phyloP scores from a whole-genome alignment of 2,113 vertebrate genomes.

The Micromys minutus region DNA sequence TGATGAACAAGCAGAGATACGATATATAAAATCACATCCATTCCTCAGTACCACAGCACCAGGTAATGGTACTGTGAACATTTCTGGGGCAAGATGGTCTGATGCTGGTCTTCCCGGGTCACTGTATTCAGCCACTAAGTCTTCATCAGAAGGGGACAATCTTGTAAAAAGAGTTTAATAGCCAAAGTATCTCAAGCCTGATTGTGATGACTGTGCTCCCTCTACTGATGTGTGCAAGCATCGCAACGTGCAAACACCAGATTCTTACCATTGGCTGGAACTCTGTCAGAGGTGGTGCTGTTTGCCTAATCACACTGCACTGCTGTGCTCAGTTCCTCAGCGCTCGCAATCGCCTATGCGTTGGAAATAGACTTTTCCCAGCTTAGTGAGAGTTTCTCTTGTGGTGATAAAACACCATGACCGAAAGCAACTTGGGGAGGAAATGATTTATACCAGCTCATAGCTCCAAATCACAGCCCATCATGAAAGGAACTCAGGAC shows the following conservation, averaged over 20 bases:
- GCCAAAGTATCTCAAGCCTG: background rate
- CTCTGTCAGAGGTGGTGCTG: background rate
- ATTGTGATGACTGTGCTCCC: conserved; percentile 46
- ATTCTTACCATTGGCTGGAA: background rate
- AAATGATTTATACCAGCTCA: background rate
- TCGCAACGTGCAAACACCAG: background rate
- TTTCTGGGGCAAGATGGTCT: background rate
- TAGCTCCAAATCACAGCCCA: background rate
- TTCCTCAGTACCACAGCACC: background rate
- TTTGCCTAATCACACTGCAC: background rate
- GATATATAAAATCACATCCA: background rate
- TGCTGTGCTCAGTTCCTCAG: background rate
- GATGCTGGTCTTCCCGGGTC: background rate
- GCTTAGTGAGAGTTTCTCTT: background rate
- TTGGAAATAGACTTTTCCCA: background rate
- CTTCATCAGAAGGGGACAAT: background rate
- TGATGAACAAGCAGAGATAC: background rate
- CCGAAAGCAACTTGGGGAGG: background rate
- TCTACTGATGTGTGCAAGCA: conserved; percentile 42
- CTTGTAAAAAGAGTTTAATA: background rate
- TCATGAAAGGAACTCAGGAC: background rate
- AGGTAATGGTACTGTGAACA: background rate
- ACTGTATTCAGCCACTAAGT: no score
- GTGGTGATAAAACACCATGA: background rate
- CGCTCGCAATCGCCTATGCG: background rate